Evolutionary conservation across 2,797 vertebrate species (phyloP).

Genomic region (Mormyrus proboscirostris): DNA sequence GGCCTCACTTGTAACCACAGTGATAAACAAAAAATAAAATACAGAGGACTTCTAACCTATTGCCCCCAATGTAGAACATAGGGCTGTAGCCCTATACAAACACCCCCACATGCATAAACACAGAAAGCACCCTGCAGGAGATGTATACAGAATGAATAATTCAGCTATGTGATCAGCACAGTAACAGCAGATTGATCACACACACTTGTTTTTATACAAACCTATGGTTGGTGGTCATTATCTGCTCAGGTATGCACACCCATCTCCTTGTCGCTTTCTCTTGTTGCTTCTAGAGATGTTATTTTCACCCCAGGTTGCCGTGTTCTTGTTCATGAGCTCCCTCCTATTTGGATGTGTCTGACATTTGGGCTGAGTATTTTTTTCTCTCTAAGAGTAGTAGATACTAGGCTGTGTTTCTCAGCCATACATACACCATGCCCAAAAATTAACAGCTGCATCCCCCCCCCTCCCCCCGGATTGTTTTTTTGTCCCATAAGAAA

Average conservation of each 20-base stretch:
- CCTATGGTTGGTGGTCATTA: neutral
- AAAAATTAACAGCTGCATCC: neutral
- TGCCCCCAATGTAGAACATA: neutral
- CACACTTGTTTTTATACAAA: neutral
- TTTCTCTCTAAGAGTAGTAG: neutral
- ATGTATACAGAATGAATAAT: neutral
- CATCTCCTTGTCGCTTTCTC: neutral
- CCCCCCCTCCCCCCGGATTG: neutral
- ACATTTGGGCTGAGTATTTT: neutral
- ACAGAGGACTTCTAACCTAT: constrained; percentile 25
- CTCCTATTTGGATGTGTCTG: neutral
- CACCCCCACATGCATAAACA: neutral
- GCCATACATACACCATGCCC: neutral
- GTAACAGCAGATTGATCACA: neutral
- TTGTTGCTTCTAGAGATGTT: neutral
- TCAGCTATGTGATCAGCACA: neutral
- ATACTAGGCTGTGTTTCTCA: neutral
- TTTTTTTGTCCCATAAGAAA: neutral
- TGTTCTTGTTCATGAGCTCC: neutral
- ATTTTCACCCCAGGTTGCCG: neutral
- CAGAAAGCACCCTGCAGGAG: neutral
- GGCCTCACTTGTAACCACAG: constrained; percentile 40
- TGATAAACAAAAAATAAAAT: constrained; percentile 18
- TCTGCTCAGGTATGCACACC: neutral
- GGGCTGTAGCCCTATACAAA: neutral